Percentiles rank a stretch among this genome's conserved stretches.
These are phyloP conservation scores for Poeciliopsis gracilis DNA, from an alignment of 2,797 vertebrate species.

Conservation along the genomic window DNA sequence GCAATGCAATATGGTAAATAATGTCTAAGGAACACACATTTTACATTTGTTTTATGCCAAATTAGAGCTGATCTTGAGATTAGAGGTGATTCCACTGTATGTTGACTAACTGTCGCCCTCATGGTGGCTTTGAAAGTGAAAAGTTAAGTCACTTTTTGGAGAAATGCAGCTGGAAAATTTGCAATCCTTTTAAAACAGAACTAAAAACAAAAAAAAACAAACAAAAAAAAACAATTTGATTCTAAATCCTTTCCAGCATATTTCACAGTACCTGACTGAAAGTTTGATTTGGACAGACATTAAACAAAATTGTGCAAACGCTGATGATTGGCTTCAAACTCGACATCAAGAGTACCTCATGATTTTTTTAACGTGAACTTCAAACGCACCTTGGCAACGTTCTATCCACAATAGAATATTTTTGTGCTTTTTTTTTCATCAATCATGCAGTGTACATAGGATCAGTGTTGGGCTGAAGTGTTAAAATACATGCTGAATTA, in stretches of 20 bases:
- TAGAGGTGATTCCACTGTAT: background rate
- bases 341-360: conserved; percentile 67
- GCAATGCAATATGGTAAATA: background rate
- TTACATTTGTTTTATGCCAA: background rate
- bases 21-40: background rate
- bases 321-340: conserved; percentile 61
- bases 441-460: conserved; percentile 27
- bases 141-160: background rate
- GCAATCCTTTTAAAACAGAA: background rate
- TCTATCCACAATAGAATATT: conserved; percentile 34
- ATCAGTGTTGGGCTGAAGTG: conserved; percentile 31
- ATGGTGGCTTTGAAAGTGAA: background rate
- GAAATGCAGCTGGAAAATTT: background rate
- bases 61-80: background rate
- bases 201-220: background rate
- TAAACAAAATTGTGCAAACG: conserved; percentile 71
- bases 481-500: conserved; percentile 45
- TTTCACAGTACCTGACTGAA: conserved; percentile 41
- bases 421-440: conserved; percentile 27
- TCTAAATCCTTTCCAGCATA: conserved; percentile 1
- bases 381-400: conserved; percentile 56
- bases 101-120: background rate
- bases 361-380: conserved; percentile 53
- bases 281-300: conserved; percentile 76
- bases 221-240: background rate